Percentiles rank a stretch among this genome's conserved stretches.
These are phyloP conservation scores for Pachyseris speciosa DNA, from an alignment of 64 coral and sea anemone species.

Conservation along the genomic window DNA sequence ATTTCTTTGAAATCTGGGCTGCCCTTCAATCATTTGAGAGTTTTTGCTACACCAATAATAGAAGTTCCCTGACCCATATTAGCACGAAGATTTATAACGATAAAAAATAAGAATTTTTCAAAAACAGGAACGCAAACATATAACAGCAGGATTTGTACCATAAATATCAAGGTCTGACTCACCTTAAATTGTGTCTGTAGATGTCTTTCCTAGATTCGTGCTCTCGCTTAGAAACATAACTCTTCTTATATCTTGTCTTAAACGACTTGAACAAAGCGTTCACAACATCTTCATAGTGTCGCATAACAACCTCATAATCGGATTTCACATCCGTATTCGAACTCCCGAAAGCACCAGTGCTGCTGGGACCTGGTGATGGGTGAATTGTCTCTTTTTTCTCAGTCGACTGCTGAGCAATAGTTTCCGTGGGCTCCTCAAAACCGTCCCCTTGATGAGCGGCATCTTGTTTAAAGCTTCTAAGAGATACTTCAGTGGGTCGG, in stretches of 20 bases:
- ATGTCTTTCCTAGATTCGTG: slow-evolving; percentile 90
- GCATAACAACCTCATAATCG: slow-evolving; percentile 55
- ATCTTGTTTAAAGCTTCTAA: slow-evolving; percentile 74
- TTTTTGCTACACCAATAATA: too few species aligned
- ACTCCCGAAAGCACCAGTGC: neutral
- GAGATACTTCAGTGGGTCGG: slow-evolving; percentile 69
- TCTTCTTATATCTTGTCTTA: slow-evolving; percentile 78
- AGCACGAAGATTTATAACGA: too few species aligned
- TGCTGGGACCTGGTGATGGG: slow-evolving; percentile 1
- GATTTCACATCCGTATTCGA: neutral
- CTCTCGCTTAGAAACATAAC: slow-evolving; percentile 74
- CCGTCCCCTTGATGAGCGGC: slow-evolving; percentile 24
- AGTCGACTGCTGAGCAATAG: neutral
- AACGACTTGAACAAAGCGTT: slow-evolving; percentile 74
- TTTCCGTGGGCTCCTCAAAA: neutral
- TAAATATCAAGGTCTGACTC: neutral
- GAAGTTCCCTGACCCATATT: too few species aligned
- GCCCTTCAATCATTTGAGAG: too few species aligned
- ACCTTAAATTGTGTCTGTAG: slow-evolving; percentile 94
- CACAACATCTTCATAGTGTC: slow-evolving; percentile 88
- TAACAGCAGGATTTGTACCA: too few species aligned
- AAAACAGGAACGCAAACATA: too few species aligned
- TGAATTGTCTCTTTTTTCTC: neutral
- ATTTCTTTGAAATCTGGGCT: too few species aligned
- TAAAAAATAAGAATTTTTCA: too few species aligned